These are phyloP conservation scores for Corythoichthys intestinalis DNA, from an alignment of 2,113 vertebrate genomes.

Conservation along the genomic window DNA sequence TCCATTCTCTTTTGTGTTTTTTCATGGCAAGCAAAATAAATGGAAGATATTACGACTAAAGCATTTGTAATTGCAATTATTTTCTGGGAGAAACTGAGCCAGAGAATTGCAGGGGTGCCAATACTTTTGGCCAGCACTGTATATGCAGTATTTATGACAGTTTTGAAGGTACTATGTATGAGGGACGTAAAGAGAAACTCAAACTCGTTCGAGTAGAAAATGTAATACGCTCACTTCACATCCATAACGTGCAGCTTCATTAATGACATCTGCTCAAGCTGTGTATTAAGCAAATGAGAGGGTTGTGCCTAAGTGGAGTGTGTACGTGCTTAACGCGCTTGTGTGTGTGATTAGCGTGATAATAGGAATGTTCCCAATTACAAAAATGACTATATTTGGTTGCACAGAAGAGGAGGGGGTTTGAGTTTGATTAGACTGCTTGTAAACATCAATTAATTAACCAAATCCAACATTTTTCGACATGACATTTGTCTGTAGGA, in stretches of 20 bases:
- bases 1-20: too few relatives aligned
- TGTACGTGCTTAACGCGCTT: conserved; percentile 1
- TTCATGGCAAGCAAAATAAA: too few relatives aligned
- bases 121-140: too few relatives aligned
- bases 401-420: conserved; percentile 13
- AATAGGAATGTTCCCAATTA: conserved; percentile 42
- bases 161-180: too few relatives aligned
- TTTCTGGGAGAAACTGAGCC: too few relatives aligned
- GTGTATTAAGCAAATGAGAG: conserved; percentile 15
- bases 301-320: conserved; percentile 1
- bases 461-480: conserved; percentile 39
- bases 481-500: conserved; percentile 56
- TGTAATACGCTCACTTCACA: not conserved
- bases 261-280: conserved; percentile 3
- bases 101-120: too few relatives aligned
- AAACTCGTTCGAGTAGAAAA: too few relatives aligned
- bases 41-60: too few relatives aligned
- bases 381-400: conserved; percentile 19
- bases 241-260: not conserved
- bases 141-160: too few relatives aligned
- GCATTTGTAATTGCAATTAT: too few relatives aligned
- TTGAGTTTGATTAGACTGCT: conserved; percentile 24
- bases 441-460: conserved; percentile 20
- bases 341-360: conserved; percentile 28
- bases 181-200: too few relatives aligned